Conservation (phyloP, 2,888 invertebrate genomes). For the Scaptomyza flava region DNA sequence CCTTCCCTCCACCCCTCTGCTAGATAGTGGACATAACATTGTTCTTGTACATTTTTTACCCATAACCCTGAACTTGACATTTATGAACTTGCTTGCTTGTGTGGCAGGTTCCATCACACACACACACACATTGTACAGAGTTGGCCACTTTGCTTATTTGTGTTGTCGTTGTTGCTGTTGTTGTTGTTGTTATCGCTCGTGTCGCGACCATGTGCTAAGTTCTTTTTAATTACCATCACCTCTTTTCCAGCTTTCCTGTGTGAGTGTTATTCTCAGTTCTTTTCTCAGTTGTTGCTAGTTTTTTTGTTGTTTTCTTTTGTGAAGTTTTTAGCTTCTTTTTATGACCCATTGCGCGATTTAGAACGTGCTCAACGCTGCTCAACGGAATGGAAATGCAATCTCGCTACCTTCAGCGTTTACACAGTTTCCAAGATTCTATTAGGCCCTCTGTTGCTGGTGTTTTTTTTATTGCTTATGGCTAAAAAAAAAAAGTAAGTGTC, state of each 20-base stretch:
- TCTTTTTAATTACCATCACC: constrained; percentile 65
- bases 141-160: constrained; percentile 24
- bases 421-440: constrained; percentile 32
- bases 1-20: not conserved
- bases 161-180: not conserved
- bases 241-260: not conserved
- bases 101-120: too few species aligned
- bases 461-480: not conserved
- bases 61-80: constrained; percentile 75
- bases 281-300: not conserved
- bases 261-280: constrained; percentile 1
- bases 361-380: constrained; percentile 56
- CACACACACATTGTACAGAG: too few species aligned
- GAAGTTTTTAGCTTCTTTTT: constrained; percentile 51
- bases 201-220: constrained; percentile 70
- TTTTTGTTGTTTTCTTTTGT: constrained; percentile 21
- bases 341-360: constrained; percentile 44
- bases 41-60: constrained; percentile 29
- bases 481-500: not conserved
- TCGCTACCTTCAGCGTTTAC: constrained; percentile 3
- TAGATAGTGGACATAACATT: constrained; percentile 22
- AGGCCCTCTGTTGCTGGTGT: constrained; percentile 13
- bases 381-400: constrained; percentile 48
- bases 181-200: constrained; percentile 43
- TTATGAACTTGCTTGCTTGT: constrained; percentile 57